These are phyloP conservation scores for Ophraella communa DNA, from an alignment of 2,888 invertebrate species.

Conservation along the genomic window DNA sequence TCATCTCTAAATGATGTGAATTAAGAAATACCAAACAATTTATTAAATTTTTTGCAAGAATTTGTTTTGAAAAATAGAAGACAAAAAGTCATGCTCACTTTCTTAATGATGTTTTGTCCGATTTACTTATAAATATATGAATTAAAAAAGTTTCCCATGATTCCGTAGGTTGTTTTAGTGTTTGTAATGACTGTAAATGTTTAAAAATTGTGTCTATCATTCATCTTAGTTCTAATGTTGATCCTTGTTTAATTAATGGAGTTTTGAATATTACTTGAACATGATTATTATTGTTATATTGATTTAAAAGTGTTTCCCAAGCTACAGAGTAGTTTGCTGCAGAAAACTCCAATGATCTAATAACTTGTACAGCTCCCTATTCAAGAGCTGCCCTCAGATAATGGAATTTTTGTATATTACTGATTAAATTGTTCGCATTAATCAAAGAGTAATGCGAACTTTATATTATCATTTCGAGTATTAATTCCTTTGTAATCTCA, in stretches of 20 bases:
- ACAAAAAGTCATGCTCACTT: too few species aligned
- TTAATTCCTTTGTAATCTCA: too few species aligned
- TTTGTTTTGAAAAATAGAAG: too few species aligned
- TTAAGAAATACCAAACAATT: too few species aligned
- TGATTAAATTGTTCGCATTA: not conserved
- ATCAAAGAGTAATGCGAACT: too few species aligned
- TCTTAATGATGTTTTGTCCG: not conserved
- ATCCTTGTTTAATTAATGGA: not conserved
- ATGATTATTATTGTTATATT: conserved; percentile 2
- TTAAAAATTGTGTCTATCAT: not conserved
- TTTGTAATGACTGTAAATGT: conserved; percentile 2
- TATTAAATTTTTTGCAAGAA: too few species aligned
- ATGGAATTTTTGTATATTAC: not conserved
- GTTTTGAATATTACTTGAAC: conserved; percentile 2
- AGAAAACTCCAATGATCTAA: not conserved
- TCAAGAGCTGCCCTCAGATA: not conserved
- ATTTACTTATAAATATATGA: not conserved
- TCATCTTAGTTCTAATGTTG: not conserved
- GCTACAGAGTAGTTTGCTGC: not conserved
- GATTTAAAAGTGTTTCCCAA: not conserved
- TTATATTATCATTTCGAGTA: too few species aligned
- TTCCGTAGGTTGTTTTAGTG: conserved; percentile 6
- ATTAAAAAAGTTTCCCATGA: conserved; percentile 2
- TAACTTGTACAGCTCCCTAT: not conserved
- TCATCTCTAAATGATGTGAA: too few species aligned